Base-by-base conservation (phyloP, 2,113 vertebrate species). In the Delphinapterus leucas region DNA sequence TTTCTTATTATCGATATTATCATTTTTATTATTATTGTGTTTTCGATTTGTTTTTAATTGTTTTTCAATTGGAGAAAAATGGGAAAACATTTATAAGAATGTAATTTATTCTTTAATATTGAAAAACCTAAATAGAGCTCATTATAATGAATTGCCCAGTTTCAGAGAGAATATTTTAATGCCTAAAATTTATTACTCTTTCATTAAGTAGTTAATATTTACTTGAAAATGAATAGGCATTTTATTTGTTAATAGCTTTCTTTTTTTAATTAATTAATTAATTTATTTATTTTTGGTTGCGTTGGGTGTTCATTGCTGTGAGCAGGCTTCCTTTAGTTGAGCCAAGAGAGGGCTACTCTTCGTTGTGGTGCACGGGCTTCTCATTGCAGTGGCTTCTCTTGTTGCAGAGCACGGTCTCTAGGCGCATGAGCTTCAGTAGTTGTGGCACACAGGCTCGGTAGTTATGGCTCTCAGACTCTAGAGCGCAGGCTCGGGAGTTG, bases 211-310 rank as follows among this genome's bases (percentile, higher is more conserved):
- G 20, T 86, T 83, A 96, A 70, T 65, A 70, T 84, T 88, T 91
- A 85, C 31, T 67, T 3, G 36, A 84, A 91, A 85, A 60, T 77
- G 28, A 77, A 44, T 31, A 65, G 28, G 7, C 3, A n/a, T 10
- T 53, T 92, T 83, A 76, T 53, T 95, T 88, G 18, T 88, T 91
- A 87, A 93, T 81, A 68, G 28, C 31, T 60, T 90, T 87, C 73
- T 33, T 53, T 53, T 6, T 6, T 53, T 18, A 6, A 15, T 49
- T 49, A 15, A 53, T 53, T 53, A 0, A 53, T 53, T 17, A 0
- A 53, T 53, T 53, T 2, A 53, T 53, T 53, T 6, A 53, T 53
- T 53, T 53, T 17, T 53, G 53, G 15, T 13, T 53, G 53, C 1
- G 0, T 53, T 53, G 53, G 53, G 53, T 53, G 15, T 53, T 53